phyloP scores from a whole-genome alignment of 2,797 vertebrate genomes.

The Lepidocolaptes lacrymiger region DNA sequence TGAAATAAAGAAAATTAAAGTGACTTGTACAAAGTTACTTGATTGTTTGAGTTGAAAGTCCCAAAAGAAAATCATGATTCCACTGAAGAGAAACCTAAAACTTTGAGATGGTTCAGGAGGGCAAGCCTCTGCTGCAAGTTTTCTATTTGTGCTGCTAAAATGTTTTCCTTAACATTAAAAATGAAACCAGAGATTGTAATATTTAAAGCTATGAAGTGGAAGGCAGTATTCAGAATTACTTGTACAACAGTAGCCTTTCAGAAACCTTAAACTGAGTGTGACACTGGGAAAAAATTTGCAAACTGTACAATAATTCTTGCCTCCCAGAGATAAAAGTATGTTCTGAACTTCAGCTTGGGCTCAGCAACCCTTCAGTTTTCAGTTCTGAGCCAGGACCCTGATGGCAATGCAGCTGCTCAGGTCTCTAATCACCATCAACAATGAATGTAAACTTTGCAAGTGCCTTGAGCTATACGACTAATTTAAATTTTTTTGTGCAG shows the following conservation, averaged over 20 bases:
- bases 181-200: background rate
- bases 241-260: background rate
- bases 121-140: background rate
- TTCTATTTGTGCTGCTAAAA: background rate
- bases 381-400: conserved; percentile 23
- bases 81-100: background rate
- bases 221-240: background rate
- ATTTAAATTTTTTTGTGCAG: background rate
- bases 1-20: background rate
- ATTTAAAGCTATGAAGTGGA: background rate
- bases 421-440: conserved; percentile 29
- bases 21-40: background rate
- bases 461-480: conserved; percentile 11
- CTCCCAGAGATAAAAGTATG: background rate
- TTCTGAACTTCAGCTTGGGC: conserved; percentile 36
- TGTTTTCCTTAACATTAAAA: background rate
- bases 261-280: background rate
- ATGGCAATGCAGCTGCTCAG: conserved; percentile 45
- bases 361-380: conserved; percentile 1
- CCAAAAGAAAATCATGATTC: background rate
- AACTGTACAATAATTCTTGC: background rate
- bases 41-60: background rate
- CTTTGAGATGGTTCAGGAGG: background rate
- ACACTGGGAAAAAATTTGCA: background rate
- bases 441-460: conserved; percentile 7